These are phyloP conservation scores for Drosophila neocordata DNA, from an alignment of 1,140 invertebrate species.

Conservation along the genomic window DNA sequence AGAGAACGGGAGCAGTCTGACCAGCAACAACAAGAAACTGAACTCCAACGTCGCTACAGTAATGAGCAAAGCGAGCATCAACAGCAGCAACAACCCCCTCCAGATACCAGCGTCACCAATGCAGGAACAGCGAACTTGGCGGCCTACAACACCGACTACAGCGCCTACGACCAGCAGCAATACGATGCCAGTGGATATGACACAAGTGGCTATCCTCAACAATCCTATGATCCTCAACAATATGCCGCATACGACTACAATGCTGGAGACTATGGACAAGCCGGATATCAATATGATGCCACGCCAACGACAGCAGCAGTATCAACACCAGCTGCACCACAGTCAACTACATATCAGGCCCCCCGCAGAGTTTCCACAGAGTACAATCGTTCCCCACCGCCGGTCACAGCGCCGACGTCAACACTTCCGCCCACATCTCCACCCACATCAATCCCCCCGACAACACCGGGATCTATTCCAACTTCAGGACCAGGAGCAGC, in stretches of 20 bases:
- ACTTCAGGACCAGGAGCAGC: constrained; percentile 33
- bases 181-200: constrained; percentile 76
- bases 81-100: constrained; percentile 33
- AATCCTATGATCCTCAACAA: constrained; percentile 69
- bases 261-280: constrained; percentile 61
- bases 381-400: constrained; percentile 59
- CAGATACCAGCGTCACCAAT: constrained; percentile 41
- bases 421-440: constrained; percentile 40
- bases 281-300: constrained; percentile 64
- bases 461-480: constrained; percentile 11
- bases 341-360: not conserved
- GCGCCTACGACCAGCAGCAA: constrained; percentile 80
- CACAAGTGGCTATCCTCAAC: constrained; percentile 60
- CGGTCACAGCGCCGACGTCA: constrained; percentile 45
- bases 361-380: constrained; percentile 38
- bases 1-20: constrained; percentile 51
- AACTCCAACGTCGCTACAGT: constrained; percentile 4
- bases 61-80: constrained; percentile 18
- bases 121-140: constrained; percentile 58
- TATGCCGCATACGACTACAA: constrained; percentile 63
- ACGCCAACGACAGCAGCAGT: constrained; percentile 44
- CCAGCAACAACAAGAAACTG: constrained; percentile 29
- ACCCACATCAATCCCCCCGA: constrained; percentile 40
- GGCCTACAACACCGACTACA: constrained; percentile 77
- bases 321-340: constrained; percentile 34